Conservation (phyloP, 2,888 invertebrate species). For the Apodemia duryi region DNA sequence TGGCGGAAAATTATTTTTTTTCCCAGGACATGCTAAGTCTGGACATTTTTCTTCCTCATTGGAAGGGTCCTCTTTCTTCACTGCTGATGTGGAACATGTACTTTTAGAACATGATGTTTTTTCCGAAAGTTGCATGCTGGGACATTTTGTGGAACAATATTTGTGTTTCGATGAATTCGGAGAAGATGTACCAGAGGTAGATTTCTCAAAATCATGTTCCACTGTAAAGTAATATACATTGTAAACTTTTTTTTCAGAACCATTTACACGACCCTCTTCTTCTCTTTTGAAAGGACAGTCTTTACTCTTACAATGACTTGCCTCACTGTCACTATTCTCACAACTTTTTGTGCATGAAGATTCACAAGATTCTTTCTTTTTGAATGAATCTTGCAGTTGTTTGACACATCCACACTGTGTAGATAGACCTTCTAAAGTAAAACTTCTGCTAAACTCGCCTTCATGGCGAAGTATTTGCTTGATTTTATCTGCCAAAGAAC, state of each 20-base stretch:
- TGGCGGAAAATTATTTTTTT: constrained; percentile 33
- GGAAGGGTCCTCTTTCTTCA: constrained; percentile 26
- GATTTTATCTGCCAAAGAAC: constrained; percentile 60
- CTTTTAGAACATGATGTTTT: constrained; percentile 51
- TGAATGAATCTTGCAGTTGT: constrained; percentile 53
- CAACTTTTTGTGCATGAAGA: constrained; percentile 53
- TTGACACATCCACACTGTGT: constrained; percentile 65
- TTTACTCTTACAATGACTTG: constrained; percentile 45
- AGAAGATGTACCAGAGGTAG: constrained; percentile 32
- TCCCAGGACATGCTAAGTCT: constrained; percentile 41
- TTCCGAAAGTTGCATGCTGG: constrained; percentile 42
- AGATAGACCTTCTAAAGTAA: constrained; percentile 50
- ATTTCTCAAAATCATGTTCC: constrained; percentile 49
- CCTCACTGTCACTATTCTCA: constrained; percentile 43
- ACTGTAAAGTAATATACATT: constrained; percentile 66
- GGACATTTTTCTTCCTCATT: constrained; percentile 37
- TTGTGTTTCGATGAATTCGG: constrained; percentile 40
- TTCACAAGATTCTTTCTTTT: constrained; percentile 44
- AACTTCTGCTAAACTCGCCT: constrained; percentile 49
- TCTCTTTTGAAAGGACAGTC: constrained; percentile 46
- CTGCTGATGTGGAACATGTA: constrained; percentile 39
- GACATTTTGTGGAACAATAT: constrained; percentile 52
- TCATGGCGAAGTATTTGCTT: constrained; percentile 59
- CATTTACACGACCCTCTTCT: constrained; percentile 25
- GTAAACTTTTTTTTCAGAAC: constrained; percentile 39